Conservation (phyloP, 1,140 invertebrate genomes). For the Aphelinus atriplicis region DNA sequence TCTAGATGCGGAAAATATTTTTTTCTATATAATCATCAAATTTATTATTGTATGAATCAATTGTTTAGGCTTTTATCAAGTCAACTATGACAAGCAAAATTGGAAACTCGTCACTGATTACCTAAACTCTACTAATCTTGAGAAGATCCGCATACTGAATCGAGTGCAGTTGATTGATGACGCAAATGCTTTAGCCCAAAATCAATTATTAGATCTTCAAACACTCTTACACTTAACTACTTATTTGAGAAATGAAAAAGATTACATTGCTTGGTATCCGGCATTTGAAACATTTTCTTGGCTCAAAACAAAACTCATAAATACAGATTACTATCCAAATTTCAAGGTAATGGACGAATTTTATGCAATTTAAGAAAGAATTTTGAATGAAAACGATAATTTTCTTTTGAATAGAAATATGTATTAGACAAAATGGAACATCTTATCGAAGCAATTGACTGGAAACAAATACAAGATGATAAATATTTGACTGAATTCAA, state of each 20-base stretch:
- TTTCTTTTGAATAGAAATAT: constrained; percentile 33
- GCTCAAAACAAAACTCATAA: constrained; percentile 28
- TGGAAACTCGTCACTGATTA: constrained; percentile 77
- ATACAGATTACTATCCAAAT: background rate
- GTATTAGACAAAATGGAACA: constrained; percentile 19
- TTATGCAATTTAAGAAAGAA: too few species aligned
- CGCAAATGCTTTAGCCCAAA: constrained; percentile 72
- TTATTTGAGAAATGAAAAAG: constrained; percentile 71
- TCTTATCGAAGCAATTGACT: constrained; percentile 52
- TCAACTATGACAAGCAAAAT: constrained; percentile 82
- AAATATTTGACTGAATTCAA: constrained; percentile 72
- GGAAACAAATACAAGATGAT: constrained; percentile 70
- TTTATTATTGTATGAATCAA: background rate
- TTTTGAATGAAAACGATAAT: too few species aligned
- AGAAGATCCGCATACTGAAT: constrained; percentile 71
- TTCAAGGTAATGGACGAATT: constrained; percentile 33
- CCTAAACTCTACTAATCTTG: constrained; percentile 67
- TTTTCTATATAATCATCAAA: too few species aligned
- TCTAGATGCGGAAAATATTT: too few species aligned
- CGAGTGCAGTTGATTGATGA: constrained; percentile 82
- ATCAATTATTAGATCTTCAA: constrained; percentile 63
- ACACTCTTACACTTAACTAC: constrained; percentile 69
- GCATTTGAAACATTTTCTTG: constrained; percentile 63
- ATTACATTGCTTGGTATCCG: constrained; percentile 74
- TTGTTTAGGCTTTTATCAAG: constrained; percentile 76